Percentiles rank a stretch among this genome's conserved stretches.
Conservation (phyloP, 2,113 vertebrate species). For the Circaetus cinerascens region DNA sequence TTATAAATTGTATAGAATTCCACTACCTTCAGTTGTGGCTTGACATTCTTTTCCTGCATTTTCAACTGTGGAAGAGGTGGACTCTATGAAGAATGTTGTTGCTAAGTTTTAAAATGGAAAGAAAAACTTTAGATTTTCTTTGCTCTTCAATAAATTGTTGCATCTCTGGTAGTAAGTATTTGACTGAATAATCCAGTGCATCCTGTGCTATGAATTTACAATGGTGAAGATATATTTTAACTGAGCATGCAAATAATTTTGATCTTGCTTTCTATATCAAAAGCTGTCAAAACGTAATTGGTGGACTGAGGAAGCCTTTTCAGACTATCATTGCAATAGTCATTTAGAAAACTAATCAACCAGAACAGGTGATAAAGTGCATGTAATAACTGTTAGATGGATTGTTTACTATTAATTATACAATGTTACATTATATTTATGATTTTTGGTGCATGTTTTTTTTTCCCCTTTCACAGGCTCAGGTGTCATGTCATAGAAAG, state of each 20-base stretch:
- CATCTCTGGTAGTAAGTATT: neutral
- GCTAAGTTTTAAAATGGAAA: neutral
- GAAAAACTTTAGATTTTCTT: neutral
- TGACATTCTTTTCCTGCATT: neutral
- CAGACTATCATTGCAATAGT: neutral
- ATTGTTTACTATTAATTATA: neutral
- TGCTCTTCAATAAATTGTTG: neutral
- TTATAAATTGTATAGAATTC: neutral
- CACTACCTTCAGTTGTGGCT: neutral
- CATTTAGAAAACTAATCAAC: neutral
- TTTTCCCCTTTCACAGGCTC: conserved; percentile 73
- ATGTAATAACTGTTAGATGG: neutral
- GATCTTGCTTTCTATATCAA: neutral
- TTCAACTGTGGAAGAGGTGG: neutral
- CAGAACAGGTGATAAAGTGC: neutral
- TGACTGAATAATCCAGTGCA: neutral
- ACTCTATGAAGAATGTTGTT: neutral
- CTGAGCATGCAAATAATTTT: neutral
- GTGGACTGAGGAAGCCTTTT: neutral
- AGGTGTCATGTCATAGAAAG: conserved; percentile 88
- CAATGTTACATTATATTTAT: neutral
- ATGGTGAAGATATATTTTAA: neutral
- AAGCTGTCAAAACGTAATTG: neutral
- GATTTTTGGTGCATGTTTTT: neutral
- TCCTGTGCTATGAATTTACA: neutral